These are phyloP conservation scores for Ectropis crepuscularia DNA, from an alignment of 2,888 invertebrate species.

Conservation along the genomic window DNA sequence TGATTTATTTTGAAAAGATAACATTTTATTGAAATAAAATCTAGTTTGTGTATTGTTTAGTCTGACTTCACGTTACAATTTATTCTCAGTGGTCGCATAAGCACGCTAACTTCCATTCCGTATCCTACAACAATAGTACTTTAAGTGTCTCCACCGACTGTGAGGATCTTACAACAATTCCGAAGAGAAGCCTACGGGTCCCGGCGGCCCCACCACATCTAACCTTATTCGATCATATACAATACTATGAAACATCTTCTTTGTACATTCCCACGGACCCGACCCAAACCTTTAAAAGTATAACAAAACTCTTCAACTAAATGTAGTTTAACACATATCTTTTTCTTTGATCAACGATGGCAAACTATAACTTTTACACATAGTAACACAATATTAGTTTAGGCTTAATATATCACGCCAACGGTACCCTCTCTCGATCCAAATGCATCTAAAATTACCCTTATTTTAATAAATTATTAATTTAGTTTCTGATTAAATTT, in stretches of 20 bases:
- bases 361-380: constrained; percentile 80
- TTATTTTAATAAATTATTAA: constrained; percentile 61
- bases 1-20: too few species aligned
- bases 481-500: constrained; percentile 59
- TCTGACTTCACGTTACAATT: not conserved
- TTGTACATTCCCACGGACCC: constrained; percentile 73
- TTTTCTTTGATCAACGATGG: constrained; percentile 82
- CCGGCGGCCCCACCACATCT: constrained; percentile 58
- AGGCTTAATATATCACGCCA: constrained; percentile 64
- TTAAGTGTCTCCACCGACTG: constrained; percentile 80
- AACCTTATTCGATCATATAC: constrained; percentile 75
- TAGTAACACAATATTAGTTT: constrained; percentile 79
- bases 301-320: constrained; percentile 81
- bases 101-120: constrained; percentile 32
- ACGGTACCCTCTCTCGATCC: constrained; percentile 57
- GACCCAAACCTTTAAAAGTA: constrained; percentile 71
- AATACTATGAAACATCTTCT: constrained; percentile 77
- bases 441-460: constrained; percentile 51
- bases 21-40: too few species aligned
- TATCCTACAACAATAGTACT: constrained; percentile 79
- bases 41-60: too few species aligned
- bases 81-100: constrained; percentile 51
- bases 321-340: constrained; percentile 76
- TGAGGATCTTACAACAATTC: constrained; percentile 75
- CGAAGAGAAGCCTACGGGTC: constrained; percentile 70